Percentiles rank a stretch among this genome's conserved stretches.
Conservation (phyloP, 2,113 vertebrate genomes). For the Perognathus longimembris region DNA sequence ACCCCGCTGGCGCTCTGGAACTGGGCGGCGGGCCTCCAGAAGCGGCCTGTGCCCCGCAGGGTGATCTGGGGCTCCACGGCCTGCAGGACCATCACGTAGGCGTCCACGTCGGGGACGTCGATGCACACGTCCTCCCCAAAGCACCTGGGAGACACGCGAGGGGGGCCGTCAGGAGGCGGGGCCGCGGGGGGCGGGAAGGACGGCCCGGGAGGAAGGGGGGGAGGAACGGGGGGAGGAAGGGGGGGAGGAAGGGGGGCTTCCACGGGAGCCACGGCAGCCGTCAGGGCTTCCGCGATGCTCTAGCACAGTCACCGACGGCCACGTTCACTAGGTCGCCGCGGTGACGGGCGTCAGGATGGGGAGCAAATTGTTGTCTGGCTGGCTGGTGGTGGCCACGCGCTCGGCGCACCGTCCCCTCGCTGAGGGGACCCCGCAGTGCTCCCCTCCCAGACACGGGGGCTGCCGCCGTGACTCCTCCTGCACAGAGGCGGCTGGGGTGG, state of each 20-base stretch:
- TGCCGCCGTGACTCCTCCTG: neutral
- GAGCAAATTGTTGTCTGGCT: constrained; percentile 63
- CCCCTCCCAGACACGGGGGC: neutral
- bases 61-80: constrained; percentile 96
- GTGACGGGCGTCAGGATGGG: constrained; percentile 61
- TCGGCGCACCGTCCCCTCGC: rapidly evolving
- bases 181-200: too few species aligned
- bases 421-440: rapidly evolving
- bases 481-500: neutral
- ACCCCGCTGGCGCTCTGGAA: constrained; percentile 90
- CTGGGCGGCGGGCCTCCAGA: constrained; percentile 91
- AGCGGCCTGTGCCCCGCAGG: constrained; percentile 92
- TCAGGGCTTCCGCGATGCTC: constrained; percentile 77
- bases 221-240: too few species aligned
- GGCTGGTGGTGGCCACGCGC: constrained; percentile 53
- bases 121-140: constrained; percentile 98
- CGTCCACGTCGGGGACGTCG: constrained; percentile 94
- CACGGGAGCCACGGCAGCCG: constrained; percentile 42
- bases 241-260: constrained; percentile 28
- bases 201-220: too few species aligned
- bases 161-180: too few species aligned
- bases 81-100: constrained; percentile 96
- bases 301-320: constrained; percentile 62
- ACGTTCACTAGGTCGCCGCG: constrained; percentile 69
- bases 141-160: constrained; percentile 94